Conservation (phyloP, 2,797 vertebrate genomes). For the Melanotaenia parkinsoni region DNA sequence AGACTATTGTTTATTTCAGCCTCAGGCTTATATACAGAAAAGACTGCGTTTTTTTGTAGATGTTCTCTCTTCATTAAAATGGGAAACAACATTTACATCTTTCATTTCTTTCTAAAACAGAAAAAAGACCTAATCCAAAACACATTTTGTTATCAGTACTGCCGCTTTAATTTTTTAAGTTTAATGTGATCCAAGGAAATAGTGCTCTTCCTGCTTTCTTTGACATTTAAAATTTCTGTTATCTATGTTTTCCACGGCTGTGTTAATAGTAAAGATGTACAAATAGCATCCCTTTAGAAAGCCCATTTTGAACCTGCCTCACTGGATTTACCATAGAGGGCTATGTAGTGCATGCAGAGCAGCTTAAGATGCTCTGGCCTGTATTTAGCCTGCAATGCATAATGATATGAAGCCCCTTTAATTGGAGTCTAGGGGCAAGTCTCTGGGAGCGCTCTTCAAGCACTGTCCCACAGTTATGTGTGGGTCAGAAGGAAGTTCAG, state of each 20-base stretch:
- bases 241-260: conserved; percentile 18
- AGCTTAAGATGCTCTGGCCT: conserved; percentile 63
- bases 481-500: conserved; percentile 73
- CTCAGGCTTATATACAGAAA: conserved; percentile 58
- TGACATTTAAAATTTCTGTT: conserved; percentile 31
- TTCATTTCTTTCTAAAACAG: conserved; percentile 49
- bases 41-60: conserved; percentile 64
- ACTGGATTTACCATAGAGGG: conserved; percentile 43
- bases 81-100: conserved; percentile 42
- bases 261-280: conserved; percentile 25
- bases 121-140: background rate
- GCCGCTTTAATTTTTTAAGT: background rate
- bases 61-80: conserved; percentile 69
- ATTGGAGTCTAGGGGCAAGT: conserved; percentile 78
- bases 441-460: conserved; percentile 78
- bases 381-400: conserved; percentile 63
- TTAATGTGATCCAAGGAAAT: conserved; percentile 8
- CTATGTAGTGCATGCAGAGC: conserved; percentile 57
- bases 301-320: conserved; percentile 39
- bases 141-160: conserved; percentile 49
- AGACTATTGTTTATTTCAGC: conserved; percentile 55
- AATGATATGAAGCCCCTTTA: conserved; percentile 71
- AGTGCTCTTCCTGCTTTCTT: background rate
- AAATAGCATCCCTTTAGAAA: conserved; percentile 27
- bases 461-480: conserved; percentile 75